Percentiles rank a stretch among this genome's conserved stretches.
phyloP scores from a whole-genome alignment of 1,140 invertebrate species.

The Nixonia krombeini region DNA sequence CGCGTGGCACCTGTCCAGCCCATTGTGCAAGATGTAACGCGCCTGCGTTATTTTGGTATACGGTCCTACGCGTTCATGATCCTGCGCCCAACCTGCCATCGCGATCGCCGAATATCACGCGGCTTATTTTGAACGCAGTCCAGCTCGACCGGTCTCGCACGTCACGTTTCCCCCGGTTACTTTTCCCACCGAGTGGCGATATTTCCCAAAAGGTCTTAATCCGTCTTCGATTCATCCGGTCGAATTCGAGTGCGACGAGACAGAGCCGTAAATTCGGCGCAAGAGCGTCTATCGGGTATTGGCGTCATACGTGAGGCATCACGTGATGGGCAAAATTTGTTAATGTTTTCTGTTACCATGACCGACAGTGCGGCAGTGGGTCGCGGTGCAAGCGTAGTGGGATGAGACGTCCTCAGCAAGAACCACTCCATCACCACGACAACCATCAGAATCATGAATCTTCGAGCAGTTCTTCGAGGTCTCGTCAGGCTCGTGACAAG shows the following conservation, averaged over 20 bases:
- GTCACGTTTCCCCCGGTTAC: too few relatives aligned
- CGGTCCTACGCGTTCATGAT: constrained; percentile 26
- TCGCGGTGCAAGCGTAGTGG: constrained; percentile 70
- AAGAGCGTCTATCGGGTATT: too few relatives aligned
- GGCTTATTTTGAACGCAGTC: too few relatives aligned
- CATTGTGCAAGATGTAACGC: constrained; percentile 39
- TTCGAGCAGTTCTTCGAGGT: constrained; percentile 57
- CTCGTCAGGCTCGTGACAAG: constrained; percentile 58
- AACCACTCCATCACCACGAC: constrained; percentile 62
- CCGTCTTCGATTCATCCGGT: too few relatives aligned
- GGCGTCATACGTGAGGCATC: constrained; percentile 11
- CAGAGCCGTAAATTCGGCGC: too few relatives aligned
- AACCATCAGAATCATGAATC: constrained; percentile 58
- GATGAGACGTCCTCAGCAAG: constrained; percentile 71
- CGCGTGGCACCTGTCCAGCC: constrained; percentile 46
- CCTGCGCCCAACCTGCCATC: constrained; percentile 29
- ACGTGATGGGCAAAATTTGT: constrained; percentile 6
- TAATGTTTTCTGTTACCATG: constrained; percentile 41
- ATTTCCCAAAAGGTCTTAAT: too few relatives aligned
- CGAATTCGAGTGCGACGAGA: too few relatives aligned
- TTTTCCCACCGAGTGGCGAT: too few relatives aligned
- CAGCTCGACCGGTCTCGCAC: too few relatives aligned
- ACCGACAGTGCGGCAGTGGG: constrained; percentile 68
- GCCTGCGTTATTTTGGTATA: constrained; percentile 46
- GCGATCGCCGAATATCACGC: too few relatives aligned